Evolutionary conservation across 2,888 invertebrate species (phyloP).

Genomic region (Calephelis perditalis): DNA sequence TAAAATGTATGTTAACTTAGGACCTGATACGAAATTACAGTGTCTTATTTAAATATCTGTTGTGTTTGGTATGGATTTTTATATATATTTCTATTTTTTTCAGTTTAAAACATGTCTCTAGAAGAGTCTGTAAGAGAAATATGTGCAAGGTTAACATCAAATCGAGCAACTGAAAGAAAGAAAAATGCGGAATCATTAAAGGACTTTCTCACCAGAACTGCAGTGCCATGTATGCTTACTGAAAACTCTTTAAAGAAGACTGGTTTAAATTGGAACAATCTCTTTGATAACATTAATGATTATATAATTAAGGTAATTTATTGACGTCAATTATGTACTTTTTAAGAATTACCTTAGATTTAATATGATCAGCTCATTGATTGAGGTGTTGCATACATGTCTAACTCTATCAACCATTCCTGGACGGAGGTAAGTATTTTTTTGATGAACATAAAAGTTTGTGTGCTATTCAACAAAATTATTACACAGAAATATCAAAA

Average conservation of each 20-base stretch:
- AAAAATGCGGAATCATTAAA: constrained; percentile 63
- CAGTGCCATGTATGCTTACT: constrained; percentile 53
- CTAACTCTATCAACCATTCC: too few relatives aligned
- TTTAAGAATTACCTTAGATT: too few relatives aligned
- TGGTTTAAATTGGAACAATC: constrained; percentile 61
- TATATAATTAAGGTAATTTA: constrained; percentile 57
- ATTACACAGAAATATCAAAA: too few relatives aligned
- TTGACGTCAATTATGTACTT: background rate
- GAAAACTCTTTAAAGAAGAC: constrained; percentile 51
- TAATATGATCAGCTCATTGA: too few relatives aligned
- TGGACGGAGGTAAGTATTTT: too few relatives aligned
- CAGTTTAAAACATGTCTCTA: constrained; percentile 44
- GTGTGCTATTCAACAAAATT: too few relatives aligned
- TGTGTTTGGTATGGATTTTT: too few relatives aligned
- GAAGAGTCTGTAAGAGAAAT: constrained; percentile 54
- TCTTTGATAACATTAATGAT: constrained; percentile 62
- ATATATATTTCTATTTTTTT: background rate
- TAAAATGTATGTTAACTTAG: too few relatives aligned
- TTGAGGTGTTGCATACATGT: too few relatives aligned
- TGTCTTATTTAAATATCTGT: too few relatives aligned
- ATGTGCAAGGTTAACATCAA: constrained; percentile 52
- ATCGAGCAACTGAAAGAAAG: constrained; percentile 62
- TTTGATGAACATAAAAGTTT: too few relatives aligned
- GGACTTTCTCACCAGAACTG: constrained; percentile 57
- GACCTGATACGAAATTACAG: too few relatives aligned